Percentiles rank a stretch among this genome's conserved stretches.
phyloP scores from a whole-genome alignment of 37 sponge, comb jelly and placozoan genomes.

The Oopsacas minuta region DNA sequence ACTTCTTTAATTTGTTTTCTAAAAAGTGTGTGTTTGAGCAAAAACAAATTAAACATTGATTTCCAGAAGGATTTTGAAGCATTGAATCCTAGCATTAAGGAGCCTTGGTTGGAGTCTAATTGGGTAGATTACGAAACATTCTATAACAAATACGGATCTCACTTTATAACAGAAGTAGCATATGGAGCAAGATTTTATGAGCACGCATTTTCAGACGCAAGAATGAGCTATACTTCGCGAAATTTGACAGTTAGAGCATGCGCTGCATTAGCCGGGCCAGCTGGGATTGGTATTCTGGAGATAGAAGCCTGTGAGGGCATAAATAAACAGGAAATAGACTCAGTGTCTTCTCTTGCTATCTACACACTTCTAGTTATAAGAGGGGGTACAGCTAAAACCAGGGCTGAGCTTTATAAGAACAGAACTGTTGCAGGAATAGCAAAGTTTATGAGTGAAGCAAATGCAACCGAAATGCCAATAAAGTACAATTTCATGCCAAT shows the following conservation, averaged over 20 bases:
- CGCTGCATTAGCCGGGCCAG: slow-evolving; percentile 17
- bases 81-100: neutral
- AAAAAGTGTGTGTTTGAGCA: slow-evolving; percentile 12
- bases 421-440: neutral
- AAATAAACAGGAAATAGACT: neutral
- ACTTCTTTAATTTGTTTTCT: neutral
- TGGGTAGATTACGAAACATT: slow-evolving; percentile 22
- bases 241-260: slow-evolving; percentile 18
- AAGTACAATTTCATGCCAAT: slow-evolving; percentile 18
- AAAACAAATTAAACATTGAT: neutral
- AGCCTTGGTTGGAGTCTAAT: slow-evolving; percentile 4
- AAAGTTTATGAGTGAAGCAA: slow-evolving; percentile 15
- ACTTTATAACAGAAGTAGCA: neutral
- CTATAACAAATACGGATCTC: slow-evolving; percentile 22
- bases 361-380: neutral
- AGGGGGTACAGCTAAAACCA: slow-evolving; percentile 21
- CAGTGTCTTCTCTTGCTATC: neutral
- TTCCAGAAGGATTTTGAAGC: neutral
- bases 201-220: slow-evolving; percentile 15
- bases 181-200: slow-evolving; percentile 15
- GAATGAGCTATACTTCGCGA: neutral
- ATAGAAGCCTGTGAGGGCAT: slow-evolving; percentile 15
- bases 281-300: neutral
- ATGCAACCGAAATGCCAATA: slow-evolving; percentile 13
- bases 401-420: neutral